phyloP scores from a whole-genome alignment of 1,140 invertebrate species.

The Mactra quadrangularis region DNA sequence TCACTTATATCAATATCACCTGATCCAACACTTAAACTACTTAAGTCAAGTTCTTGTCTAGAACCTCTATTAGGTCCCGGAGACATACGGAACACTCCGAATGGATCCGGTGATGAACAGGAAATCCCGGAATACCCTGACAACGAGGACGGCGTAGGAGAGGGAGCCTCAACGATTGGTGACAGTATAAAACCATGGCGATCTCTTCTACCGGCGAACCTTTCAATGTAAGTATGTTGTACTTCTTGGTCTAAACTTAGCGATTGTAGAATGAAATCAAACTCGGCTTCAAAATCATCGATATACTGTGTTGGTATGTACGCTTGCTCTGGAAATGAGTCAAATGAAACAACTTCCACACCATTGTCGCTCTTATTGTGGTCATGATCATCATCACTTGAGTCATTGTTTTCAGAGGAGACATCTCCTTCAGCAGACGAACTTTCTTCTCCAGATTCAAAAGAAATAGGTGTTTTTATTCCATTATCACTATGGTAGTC shows the following conservation, averaged over 20 bases:
- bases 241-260: neutral
- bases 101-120: conserved; percentile 49
- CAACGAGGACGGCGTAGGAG: conserved; percentile 40
- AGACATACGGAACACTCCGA: conserved; percentile 50
- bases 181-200: conserved; percentile 49
- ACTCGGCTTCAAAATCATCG: conserved; percentile 49
- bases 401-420: neutral
- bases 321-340: neutral
- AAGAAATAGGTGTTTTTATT: too few species aligned
- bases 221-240: conserved; percentile 44
- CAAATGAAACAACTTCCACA: neutral
- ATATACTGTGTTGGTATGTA: neutral
- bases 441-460: neutral
- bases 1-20: conserved; percentile 16
- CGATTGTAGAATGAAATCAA: conserved; percentile 38
- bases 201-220: conserved; percentile 45
- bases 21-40: conserved; percentile 25
- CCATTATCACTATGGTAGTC: neutral
- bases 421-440: neutral
- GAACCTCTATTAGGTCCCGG: conserved; percentile 16
- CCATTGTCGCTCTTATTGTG: neutral
- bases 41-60: conserved; percentile 27
- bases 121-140: conserved; percentile 37
- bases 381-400: conserved; percentile 13
- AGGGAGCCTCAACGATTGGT: conserved; percentile 31